Evolutionary conservation across 2,113 vertebrate genomes (phyloP), one percentile per base, ranked within the genome.

Genomic region (Cephalopterus ornatus): DNA sequence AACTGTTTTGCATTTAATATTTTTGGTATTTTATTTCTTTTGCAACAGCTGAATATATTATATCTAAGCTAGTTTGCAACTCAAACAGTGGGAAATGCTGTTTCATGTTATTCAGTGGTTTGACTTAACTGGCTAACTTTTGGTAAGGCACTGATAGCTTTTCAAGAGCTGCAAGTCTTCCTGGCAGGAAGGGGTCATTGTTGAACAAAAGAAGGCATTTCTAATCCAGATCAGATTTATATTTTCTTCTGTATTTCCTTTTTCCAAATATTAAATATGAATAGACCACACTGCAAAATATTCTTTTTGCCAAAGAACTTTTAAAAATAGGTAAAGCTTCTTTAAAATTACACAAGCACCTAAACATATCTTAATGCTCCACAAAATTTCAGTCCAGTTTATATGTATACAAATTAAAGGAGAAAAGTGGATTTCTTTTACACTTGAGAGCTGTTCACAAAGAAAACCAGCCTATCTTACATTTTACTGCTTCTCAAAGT

Each of bases 401-500:
- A 21, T 58, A 21, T 59, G 35, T 35, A 44, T 55, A n/a, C 6
- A 81, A 90, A 67, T 79, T 77, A 80, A 71, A 61, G 55, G 26
- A 73, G 26, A 71, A 89, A 79, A 85, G 6, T 61, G 13, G 30
- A 37, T 52, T 94, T 91, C 20, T 91, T 85, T 88, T 59, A 55
- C 16, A 32, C 35, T 53, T 71, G 33, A 8, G 44, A 89, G 33
- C 27, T 87, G 53, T 52, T 88, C n/a, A 63, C 28, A 49, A 52
- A 59, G 50, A 18, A 92, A 80, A 62, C 55, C 35, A 35, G 11
- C 27, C 44, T 76, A 11, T 63, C 59, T 73, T 79, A 59, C 9
- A 62, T 87, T 46, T 88, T 71, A 53, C 39, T 84, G 30, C 79
- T 71, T 90, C 81, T 96, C 65, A 41, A 88, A 93, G 55, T 94